These are phyloP conservation scores for Achlya flavicornis DNA, from an alignment of 2,888 invertebrate genomes.

Conservation along the genomic window DNA sequence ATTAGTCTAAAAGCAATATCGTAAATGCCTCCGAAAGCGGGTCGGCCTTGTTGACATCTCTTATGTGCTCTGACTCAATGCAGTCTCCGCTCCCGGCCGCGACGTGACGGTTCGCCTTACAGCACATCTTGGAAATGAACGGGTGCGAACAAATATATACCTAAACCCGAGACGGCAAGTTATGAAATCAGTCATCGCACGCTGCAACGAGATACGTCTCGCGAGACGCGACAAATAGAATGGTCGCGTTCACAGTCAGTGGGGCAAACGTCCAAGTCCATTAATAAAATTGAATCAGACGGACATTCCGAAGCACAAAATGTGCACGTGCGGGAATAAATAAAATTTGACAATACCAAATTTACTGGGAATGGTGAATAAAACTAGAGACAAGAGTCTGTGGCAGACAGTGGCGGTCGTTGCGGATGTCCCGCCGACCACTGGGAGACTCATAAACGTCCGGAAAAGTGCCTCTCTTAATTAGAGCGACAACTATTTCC, in stretches of 20 bases:
- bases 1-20: conserved; percentile 72
- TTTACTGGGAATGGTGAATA: conserved; percentile 28
- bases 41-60: conserved; percentile 73
- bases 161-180: conserved; percentile 52
- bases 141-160: conserved; percentile 40
- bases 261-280: conserved; percentile 83
- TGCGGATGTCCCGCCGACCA: conserved; percentile 25
- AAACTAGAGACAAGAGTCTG: conserved; percentile 11
- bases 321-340: conserved; percentile 77
- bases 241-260: conserved; percentile 74
- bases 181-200: conserved; percentile 48
- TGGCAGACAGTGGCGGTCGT: conserved; percentile 19
- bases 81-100: conserved; percentile 56
- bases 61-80: conserved; percentile 68
- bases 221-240: conserved; percentile 73
- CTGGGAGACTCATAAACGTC: conserved; percentile 32
- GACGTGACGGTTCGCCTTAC: conserved; percentile 38
- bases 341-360: conserved; percentile 47
- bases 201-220: conserved; percentile 58
- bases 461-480: conserved; percentile 43
- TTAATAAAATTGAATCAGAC: conserved; percentile 84
- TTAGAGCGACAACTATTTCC: conserved; percentile 39
- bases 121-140: conserved; percentile 42
- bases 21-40: conserved; percentile 62
- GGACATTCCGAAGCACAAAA: conserved; percentile 79